Evolutionary conservation across 2,113 vertebrate genomes (phyloP).

Genomic region (Ciconia maguari): DNA sequence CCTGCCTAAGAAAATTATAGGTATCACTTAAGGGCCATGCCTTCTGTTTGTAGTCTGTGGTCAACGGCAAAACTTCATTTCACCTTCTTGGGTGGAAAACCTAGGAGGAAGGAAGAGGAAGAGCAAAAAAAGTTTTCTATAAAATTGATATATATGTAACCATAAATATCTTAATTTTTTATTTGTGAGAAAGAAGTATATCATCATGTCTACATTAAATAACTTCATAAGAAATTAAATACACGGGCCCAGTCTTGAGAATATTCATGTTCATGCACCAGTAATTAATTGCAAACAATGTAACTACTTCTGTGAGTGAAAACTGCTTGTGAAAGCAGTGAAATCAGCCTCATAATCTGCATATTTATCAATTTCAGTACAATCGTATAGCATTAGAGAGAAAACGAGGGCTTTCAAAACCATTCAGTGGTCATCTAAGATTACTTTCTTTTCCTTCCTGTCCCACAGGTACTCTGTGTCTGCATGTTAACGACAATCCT

Average conservation of each 20-base stretch:
- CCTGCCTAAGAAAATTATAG: conserved; percentile 16
- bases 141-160: background rate
- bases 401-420: background rate
- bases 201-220: background rate
- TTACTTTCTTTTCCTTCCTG: background rate
- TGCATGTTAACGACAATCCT: conserved; percentile 79
- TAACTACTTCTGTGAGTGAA: background rate
- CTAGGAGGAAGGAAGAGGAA: background rate
- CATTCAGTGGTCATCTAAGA: background rate
- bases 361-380: background rate
- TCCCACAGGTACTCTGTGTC: conserved; percentile 76
- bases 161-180: background rate
- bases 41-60: background rate
- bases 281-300: background rate
- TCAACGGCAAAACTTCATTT: background rate
- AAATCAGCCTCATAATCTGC: background rate
- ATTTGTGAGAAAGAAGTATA: background rate
- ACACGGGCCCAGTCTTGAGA: background rate
- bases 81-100: background rate
- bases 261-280: background rate
- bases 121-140: background rate
- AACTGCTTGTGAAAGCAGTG: background rate
- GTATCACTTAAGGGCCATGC: background rate
- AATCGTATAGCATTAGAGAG: background rate
- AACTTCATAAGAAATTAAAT: background rate